Evolutionary conservation across 2,113 vertebrate species (phyloP).

Genomic region (Epinephelus lanceolatus): DNA sequence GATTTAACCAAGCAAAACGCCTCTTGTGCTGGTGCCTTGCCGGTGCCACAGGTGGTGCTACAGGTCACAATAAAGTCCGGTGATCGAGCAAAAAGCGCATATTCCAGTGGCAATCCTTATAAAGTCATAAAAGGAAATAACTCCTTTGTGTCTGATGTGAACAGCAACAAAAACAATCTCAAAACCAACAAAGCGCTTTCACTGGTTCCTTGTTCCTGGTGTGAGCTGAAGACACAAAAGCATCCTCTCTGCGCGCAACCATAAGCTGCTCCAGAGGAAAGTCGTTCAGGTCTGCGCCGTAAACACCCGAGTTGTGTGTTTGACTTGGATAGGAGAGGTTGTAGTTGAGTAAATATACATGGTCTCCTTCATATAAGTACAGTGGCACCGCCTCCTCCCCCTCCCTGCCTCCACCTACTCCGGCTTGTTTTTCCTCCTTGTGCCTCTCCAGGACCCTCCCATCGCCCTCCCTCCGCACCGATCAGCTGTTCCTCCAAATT

Average conservation of each 20-base stretch:
- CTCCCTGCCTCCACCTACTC: not conserved
- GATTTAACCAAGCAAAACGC: not conserved
- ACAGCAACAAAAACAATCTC: not conserved
- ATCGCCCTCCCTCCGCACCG: not conserved
- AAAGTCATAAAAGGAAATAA: not conserved
- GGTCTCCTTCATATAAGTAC: constrained; percentile 40
- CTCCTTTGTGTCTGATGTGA: not conserved
- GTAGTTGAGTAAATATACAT: constrained; percentile 60
- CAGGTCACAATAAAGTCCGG: constrained; percentile 37
- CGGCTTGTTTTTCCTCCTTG: constrained; percentile 53
- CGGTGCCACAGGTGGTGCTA: constrained; percentile 23
- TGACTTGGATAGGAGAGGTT: not conserved
- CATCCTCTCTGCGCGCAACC: constrained; percentile 52
- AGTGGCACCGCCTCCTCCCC: constrained; percentile 58
- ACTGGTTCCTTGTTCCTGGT: constrained; percentile 61
- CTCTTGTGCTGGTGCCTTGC: not conserved
- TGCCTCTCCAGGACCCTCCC: constrained; percentile 37
- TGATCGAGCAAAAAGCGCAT: constrained; percentile 21
- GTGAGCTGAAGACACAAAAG: constrained; percentile 21
- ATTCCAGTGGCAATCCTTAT: constrained; percentile 47
- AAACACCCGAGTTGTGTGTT: constrained; percentile 7
- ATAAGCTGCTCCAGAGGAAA: not conserved
- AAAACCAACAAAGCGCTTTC: constrained; percentile 16
- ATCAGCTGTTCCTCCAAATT: constrained; percentile 57
- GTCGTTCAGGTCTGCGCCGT: not conserved